Evolutionary conservation across 2,797 vertebrate genomes (phyloP), one percentile per base, ranked within the genome.

Genomic region (Mus caroli): DNA sequence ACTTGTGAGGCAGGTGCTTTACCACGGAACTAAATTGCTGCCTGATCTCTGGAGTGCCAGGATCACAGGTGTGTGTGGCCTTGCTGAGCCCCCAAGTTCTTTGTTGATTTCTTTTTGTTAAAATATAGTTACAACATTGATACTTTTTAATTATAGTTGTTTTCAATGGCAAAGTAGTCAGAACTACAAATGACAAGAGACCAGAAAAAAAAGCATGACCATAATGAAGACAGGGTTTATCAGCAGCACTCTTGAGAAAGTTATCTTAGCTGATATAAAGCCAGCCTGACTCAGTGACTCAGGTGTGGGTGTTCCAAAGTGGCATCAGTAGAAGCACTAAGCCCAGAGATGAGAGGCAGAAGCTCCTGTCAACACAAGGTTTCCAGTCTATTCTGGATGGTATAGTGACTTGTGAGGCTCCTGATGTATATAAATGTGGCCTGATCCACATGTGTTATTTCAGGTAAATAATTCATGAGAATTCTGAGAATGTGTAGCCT

Each of bases 181-280:
- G 84, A 94, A 71, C 43, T 84, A 46, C n/a, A 76, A 58, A 26
- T 95, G 64, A 85, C 73, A 85, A 50, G 88, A 86, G n/a, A 31
- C 40, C 56, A 67, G 19, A 46, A 24, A 2, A 2, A 46, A 34
- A 54, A 37, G n/a, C n/a, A 52, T 7, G 34, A 14, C 4, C 52
- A 28, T 24, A 52, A 10, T 10, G 75, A 91, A 54, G 85, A 78
- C n/a, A 19, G 17, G 28, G 78, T 37, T 37, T 43, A 77, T 50
- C 69, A 43, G 82, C 19, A 54, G 82, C 56, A 34, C n/a, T 52
- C 8, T 1, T 43, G 80, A 75, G 64, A 58, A 62, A 91, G 58
- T 17, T 2, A 12, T 34, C 64, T 43, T 62, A 46, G 46, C 69
- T 26, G 62, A 56, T 50, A 12, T 19, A 52, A 56, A 85, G 77